These are phyloP conservation scores for Heteractis magnifica DNA, from an alignment of 92 coral and sea anemone species.

Conservation along the genomic window DNA sequence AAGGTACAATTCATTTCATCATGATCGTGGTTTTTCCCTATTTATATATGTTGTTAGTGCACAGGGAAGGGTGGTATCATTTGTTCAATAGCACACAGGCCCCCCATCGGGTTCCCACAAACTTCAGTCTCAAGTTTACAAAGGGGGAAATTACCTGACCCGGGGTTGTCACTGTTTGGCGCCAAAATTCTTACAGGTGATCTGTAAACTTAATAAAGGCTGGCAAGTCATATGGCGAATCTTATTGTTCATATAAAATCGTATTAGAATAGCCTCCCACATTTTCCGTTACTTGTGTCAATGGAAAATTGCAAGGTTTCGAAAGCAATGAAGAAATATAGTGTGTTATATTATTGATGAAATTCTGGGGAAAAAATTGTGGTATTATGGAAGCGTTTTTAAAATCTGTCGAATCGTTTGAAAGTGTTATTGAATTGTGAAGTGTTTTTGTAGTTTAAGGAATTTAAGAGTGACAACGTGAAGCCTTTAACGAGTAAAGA, in stretches of 20 bases:
- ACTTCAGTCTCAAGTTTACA: not conserved
- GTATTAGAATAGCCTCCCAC: not conserved
- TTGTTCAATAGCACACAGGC: not conserved
- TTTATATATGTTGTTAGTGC: not conserved
- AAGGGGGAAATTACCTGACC: not conserved
- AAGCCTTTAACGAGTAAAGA: too few relatives aligned
- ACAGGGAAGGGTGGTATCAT: not conserved
- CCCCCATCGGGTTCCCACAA: not conserved
- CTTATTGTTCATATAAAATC: not conserved
- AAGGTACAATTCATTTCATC: not conserved
- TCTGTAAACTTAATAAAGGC: slow-evolving; percentile 27
- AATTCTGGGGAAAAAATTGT: not conserved
- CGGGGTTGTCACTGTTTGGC: not conserved
- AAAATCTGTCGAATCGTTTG: too few relatives aligned
- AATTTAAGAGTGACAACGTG: too few relatives aligned
- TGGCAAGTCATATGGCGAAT: not conserved
- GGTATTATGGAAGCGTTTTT: not conserved
- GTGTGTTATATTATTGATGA: not conserved
- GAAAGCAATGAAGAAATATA: not conserved
- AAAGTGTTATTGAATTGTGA: too few relatives aligned
- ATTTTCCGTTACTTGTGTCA: slow-evolving; percentile 2
- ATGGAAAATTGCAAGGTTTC: not conserved
- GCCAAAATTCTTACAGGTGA: slow-evolving; percentile 15
- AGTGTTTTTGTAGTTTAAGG: too few relatives aligned
- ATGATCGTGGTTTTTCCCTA: not conserved